Base-by-base conservation (phyloP, 2,113 vertebrate species). In the Perognathus longimembris region DNA sequence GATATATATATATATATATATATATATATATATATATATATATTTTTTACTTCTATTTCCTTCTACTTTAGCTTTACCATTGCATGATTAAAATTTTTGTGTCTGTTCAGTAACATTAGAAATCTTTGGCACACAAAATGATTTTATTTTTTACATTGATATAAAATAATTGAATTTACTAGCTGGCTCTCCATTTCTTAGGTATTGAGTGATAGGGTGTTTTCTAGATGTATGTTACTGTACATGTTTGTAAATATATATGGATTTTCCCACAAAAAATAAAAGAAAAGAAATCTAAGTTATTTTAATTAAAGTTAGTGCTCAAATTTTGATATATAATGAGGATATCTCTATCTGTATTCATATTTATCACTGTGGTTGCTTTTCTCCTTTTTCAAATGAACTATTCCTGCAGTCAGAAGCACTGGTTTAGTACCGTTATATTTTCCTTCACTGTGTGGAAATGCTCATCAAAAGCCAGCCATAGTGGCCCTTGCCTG, bases 121-220 rank as follows among this genome's bases (percentile, higher is more conserved):
- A 88, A 88, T 89, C 38, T 63, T 3, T 92, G 67, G 50, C 69
- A 90, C 45, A 54, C 24, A 45, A 69, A 86, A 59, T 78, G 14
- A 20, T 17, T 81, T 91, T 86, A n/a, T n/a, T n/a, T 38, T 94
- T 89, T 79, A 61, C 92, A 32, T 75, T 86, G 14, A 38, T 89
- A 28, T 91, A 32, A 89, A 77, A 93, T 32, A 67, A 86, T 78
- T 85, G n/a, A 83, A 42, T 88, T 95, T 77, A 73, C 64, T 12
- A 82, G 83, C 74, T 9, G 57, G 20, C n/a, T 81, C 2, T 77
- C 18, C 24, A 34, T 21, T 22, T 71, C 61, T 84, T 45, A 74
- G 3, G 7, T 76, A 17, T 59, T 90, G 3, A 71, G 34, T 83
- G 80, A 89, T 22, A 42, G 63, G 34, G 6, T 7, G n/a, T 80